Evolutionary conservation across 1,140 invertebrate species (phyloP), one percentile per base, ranked within the genome.

Genomic region (Rhagoletis pomonella): DNA sequence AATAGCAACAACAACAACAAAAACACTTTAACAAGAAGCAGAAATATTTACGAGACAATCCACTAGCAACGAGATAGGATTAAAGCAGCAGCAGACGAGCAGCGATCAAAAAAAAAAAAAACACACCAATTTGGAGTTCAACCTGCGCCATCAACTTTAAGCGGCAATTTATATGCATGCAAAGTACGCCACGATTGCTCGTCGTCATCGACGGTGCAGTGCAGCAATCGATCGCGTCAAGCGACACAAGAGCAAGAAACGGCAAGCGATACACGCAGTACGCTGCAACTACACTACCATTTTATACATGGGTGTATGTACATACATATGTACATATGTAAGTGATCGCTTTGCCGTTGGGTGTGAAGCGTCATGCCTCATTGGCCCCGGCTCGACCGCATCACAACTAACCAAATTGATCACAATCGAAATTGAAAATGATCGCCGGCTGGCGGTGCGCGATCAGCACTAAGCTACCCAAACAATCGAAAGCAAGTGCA

Each of bases 401-500:
- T 55, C 73, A 29, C 47, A 47, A 58, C 73, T 55, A 81, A 50
- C 73, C 73, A 81, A 81, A 50, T 81, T 81, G 73, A 81, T 81
- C 50, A 81, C 73, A 81, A 81, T 81, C 73, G 73, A 81, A 81
- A 81, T 81, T 81, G 73, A 81, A 81, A 81, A 81, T 81, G 73
- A 81, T 81, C 73, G 73, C 73, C 73, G 44, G 73, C 47, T 81
- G 73, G 73, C 47, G 50, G n/a, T 7, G n/a, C 10, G 12, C 73
- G 47, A 50, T 81, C 73, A 77, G 47, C 69, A 81, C 50, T 47
- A 50, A 81, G 47, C 73, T 19, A 29, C 44, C 47, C 50, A 58
- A 81, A 81, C 73, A 81, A 81, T 58, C 73, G 73, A 81, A 81
- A 81, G 73, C 73, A 81, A 81, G 73, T 81, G 73, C 73, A 81